Base-by-base conservation (phyloP, 1,140 invertebrate genomes). In the Lepidostoma basale region DNA sequence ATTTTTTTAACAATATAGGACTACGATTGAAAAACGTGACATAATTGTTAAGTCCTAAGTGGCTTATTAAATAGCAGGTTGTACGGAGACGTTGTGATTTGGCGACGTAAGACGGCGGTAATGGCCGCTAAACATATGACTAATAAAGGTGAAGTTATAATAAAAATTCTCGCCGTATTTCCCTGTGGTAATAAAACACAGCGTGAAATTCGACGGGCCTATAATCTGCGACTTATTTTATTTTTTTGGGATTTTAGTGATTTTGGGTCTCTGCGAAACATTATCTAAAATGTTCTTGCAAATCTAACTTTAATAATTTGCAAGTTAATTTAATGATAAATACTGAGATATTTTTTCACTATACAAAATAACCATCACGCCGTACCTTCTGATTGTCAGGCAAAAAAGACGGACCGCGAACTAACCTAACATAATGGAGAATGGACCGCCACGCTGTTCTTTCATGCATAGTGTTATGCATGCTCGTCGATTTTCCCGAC, bases 111-210 rank as follows among this genome's bases (percentile, higher is more conserved):
- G 45, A 23, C n/a, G 45, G 25, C 45, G 45, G 25, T 49, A 49
- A 49, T 49, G 18, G 45, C 45, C 10, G 18, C 45, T 49, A 49
- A 49, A 49, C 45, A 49, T 23, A 49, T 49, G 45, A 49, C 45
- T 49, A 49, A 49, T 49, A 49, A 49, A 49, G 45, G 23, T 49
- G 45, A 49, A 49, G 45, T 49, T 49, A 49, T 49, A 49, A 49
- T 49, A 49, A 49, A 26, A 49, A 49, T 49, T 12, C 45, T 12
- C 45, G 22, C 25, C 25, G 22, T 12, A 23, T 22, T 49, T 26
- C 45, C 45, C 20, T 23, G 45, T 12, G 9, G 45, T 49, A 49
- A 49, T 49, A 49, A 49, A 49, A 49, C 25, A 36, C 33, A 25
- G 8, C 45, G 20, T 18, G 18, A 23, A 49, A 9, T 49, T 49